These are phyloP conservation scores for Carposina sasakii DNA, from an alignment of 1,140 invertebrate species.

Conservation along the genomic window DNA sequence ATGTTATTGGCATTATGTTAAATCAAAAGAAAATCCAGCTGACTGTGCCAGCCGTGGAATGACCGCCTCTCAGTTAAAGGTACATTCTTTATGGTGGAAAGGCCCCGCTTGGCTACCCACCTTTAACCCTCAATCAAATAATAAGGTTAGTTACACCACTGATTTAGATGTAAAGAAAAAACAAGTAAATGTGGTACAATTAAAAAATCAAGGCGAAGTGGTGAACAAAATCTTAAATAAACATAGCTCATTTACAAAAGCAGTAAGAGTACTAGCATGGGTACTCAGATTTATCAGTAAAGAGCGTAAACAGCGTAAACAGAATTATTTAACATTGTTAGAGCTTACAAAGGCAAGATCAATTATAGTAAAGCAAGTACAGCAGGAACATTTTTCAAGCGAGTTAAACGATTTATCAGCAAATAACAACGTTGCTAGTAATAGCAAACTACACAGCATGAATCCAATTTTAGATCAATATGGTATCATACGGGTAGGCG, in stretches of 20 bases:
- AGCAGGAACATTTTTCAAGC: not conserved
- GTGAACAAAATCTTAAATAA: not conserved
- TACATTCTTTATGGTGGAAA: slow-evolving; percentile 35
- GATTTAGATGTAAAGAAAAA: not conserved
- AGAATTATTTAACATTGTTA: slow-evolving; percentile 2
- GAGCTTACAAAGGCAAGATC: not conserved
- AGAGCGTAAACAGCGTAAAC: not conserved
- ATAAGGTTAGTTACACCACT: not conserved
- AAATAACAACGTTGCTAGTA: not conserved
- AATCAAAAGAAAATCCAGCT: slow-evolving; percentile 32
- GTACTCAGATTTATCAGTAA: not conserved
- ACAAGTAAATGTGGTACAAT: not conserved
- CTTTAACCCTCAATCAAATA: slow-evolving; percentile 3
- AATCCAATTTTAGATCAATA: slow-evolving; percentile 37
- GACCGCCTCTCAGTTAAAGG: slow-evolving; percentile 20
- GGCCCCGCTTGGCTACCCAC: slow-evolving; percentile 26
- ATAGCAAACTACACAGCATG: slow-evolving; percentile 14
- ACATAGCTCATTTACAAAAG: not conserved
- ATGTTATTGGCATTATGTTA: slow-evolving; percentile 30
- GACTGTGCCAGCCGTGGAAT: slow-evolving; percentile 38
- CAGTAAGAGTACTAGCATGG: not conserved
- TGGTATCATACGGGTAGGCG: slow-evolving; percentile 45
- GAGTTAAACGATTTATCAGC: not conserved
- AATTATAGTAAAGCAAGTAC: not conserved
- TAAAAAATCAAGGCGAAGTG: too few species aligned